phyloP scores from a whole-genome alignment of 2,113 vertebrate species.

The Sinocyclocheilus anshuiensis region DNA sequence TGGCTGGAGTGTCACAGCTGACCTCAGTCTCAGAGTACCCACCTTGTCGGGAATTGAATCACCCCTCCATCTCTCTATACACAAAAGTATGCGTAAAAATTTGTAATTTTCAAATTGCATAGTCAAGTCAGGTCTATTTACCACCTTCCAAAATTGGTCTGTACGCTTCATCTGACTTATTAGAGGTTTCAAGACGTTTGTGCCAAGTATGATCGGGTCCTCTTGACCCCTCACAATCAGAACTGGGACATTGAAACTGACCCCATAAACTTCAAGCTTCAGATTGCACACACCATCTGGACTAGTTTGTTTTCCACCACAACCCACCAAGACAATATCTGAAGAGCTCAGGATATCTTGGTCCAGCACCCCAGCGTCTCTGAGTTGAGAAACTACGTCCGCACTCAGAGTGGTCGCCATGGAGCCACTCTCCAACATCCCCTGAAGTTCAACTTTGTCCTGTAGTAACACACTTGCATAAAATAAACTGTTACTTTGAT shows the following conservation, averaged over 20 bases:
- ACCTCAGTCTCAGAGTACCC: too few species aligned
- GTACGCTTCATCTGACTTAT: constrained; percentile 4
- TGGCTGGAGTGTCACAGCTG: too few species aligned
- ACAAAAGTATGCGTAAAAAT: too few species aligned
- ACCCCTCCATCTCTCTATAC: too few species aligned
- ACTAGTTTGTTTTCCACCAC: constrained; percentile 28
- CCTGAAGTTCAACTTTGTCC: constrained; percentile 19
- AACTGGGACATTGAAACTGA: constrained; percentile 4
- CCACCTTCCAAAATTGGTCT: constrained; percentile 24
- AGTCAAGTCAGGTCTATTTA: background rate
- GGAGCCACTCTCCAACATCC: constrained; percentile 33
- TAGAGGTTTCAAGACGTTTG: constrained; percentile 38
- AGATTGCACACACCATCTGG: background rate
- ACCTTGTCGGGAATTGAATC: too few species aligned
- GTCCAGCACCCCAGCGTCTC: constrained; percentile 9
- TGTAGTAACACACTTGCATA: constrained; percentile 4
- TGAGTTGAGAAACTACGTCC: background rate
- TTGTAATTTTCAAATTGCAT: background rate
- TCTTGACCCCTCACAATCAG: constrained; percentile 28
- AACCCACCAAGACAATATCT: constrained; percentile 35
- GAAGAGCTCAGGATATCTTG: background rate
- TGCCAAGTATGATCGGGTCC: constrained; percentile 22
- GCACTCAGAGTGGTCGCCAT: constrained; percentile 21
- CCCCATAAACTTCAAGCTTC: constrained; percentile 21
- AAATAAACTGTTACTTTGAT: constrained; percentile 4